Base-by-base conservation (phyloP, 2,888 invertebrate species). In the Zygaena filipendulae region DNA sequence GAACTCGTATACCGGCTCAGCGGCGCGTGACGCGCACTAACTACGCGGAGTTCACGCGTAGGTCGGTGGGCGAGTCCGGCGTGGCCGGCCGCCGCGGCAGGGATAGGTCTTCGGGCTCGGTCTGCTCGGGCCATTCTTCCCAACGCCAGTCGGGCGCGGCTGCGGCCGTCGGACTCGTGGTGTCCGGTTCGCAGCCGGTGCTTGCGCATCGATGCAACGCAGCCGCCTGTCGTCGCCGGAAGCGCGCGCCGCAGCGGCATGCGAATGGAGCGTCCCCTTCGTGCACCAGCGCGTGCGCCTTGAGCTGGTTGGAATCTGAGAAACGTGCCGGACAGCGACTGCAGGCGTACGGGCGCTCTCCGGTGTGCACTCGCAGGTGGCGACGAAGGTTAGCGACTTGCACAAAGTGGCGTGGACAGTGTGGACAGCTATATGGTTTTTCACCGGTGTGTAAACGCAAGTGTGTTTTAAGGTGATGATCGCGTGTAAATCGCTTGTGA, bases 401-500 rank as follows among this genome's bases (percentile, higher is more conserved):
- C 19, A 95, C 95, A 63, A 95, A 95, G 57, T 93, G 91, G 2
- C 94, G 85, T 40, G 95, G 93, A 71, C 95, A 95, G 62, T 92
- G 92, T 28, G 88, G 88, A 69, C 95, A 95, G 52, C 91, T 90
- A 67, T 95, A 95, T 0, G 95, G 95, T 50, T 95, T 91, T 62
- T 95, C 95, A 1, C 95, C 95, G 2, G 95, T 95, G 63, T 95
- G 95, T 36, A 95, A 75, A 13, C 95, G 83, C 83, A 95, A 90
- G 68, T 95, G 95, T 1, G 95, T 95, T 71, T 95, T 95, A 28
- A 95, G 80, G 52, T 95, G 95, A 53, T 95, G 95, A 59, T 95
- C 95, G 26, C 95, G 84, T 2, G 95, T 95, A 67, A 95, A 95
- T 40, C 93, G 84, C 64, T 95, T 95, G 59, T 93, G 90, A 58